phyloP scores from a whole-genome alignment of 2,113 vertebrate species.

The Xenopus tropicalis region UCB_Xtro_10.0 CM004446.2:87798501-87799000 shows the following conservation, averaged over 20 bases:
- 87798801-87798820: constrained; percentile 51
- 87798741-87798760: constrained; percentile 68
- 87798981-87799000: too few species aligned
- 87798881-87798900: constrained; percentile 16
- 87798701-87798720: constrained; percentile 59
- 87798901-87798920: not conserved
- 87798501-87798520: too few species aligned
- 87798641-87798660: not conserved
- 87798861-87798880: not conserved
- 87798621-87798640: too few species aligned
- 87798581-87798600: too few species aligned
- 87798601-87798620: too few species aligned
- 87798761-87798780: constrained; percentile 21
- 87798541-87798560: too few species aligned
- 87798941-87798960: too few species aligned
- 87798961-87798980: too few species aligned
- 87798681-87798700: constrained; percentile 65
- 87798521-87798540: too few species aligned
- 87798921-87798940: too few species aligned
- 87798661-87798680: constrained; percentile 38
- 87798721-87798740: constrained; percentile 67
- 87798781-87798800: constrained; percentile 55
- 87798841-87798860: constrained; percentile 1
- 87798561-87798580: too few species aligned
- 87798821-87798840: not conserved